Evolutionary conservation across 2,888 invertebrate species (phyloP).

Genomic region (Lasiommata megera): DNA sequence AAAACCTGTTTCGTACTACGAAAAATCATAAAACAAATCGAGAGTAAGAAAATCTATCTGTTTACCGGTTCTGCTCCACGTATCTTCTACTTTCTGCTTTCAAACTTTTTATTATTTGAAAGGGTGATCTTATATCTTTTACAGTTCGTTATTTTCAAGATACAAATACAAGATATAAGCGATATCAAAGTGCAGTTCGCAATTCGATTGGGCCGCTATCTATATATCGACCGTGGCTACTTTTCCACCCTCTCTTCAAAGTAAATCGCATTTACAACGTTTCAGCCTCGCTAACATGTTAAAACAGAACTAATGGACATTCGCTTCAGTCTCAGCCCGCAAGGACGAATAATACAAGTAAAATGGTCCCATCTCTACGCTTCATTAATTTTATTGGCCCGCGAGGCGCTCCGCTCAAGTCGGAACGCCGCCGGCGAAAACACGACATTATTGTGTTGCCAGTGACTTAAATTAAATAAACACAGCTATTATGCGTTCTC

Average conservation of each 20-base stretch:
- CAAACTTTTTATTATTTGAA: no score
- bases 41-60: no score
- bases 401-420: constrained; percentile 70
- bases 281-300: constrained; percentile 82
- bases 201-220: constrained; percentile 57
- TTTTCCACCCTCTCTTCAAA: constrained; percentile 75
- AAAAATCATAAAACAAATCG: no score
- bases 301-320: constrained; percentile 82
- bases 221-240: constrained; percentile 72
- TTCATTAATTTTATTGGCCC: constrained; percentile 81
- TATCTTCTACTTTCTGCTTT: no score
- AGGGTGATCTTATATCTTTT: no score
- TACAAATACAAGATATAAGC: constrained; percentile 15
- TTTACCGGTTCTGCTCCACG: no score
- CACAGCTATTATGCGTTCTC: constrained; percentile 70
- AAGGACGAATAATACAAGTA: constrained; percentile 81
- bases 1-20: no score
- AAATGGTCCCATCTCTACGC: constrained; percentile 82
- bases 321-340: constrained; percentile 80
- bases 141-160: not conserved
- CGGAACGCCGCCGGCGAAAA: constrained; percentile 71
- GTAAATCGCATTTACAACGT: constrained; percentile 81
- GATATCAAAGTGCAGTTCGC: constrained; percentile 21
- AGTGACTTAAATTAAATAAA: constrained; percentile 79
- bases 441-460: constrained; percentile 75